phyloP scores from a whole-genome alignment of 1,140 invertebrate species.

The Pseudomyrmex flavicornis region DNA sequence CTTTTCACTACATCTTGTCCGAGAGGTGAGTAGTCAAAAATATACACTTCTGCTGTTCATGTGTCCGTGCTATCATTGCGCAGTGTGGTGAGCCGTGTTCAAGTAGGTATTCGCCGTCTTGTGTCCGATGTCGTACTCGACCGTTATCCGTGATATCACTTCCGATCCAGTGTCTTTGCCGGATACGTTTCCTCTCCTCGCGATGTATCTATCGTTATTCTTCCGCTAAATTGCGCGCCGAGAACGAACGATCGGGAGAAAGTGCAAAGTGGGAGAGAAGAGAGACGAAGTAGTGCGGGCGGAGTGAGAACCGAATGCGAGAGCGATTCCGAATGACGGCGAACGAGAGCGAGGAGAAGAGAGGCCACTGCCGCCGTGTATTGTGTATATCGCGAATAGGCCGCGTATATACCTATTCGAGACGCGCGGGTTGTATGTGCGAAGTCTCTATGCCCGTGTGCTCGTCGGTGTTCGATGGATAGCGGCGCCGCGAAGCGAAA shows the following conservation, averaged over 20 bases:
- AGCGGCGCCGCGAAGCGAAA: background rate
- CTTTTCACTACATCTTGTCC: constrained; percentile 44
- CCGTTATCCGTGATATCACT: background rate
- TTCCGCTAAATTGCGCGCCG: constrained; percentile 8
- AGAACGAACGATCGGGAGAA: constrained; percentile 11
- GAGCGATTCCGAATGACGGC: constrained; percentile 16
- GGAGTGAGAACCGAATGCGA: constrained; percentile 32
- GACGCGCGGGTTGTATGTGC: constrained; percentile 48
- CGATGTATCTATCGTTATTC: background rate
- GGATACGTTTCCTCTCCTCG: background rate
- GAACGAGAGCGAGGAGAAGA: constrained; percentile 43
- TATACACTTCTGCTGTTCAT: background rate
- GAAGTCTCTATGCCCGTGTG: constrained; percentile 46
- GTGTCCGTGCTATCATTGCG: background rate
- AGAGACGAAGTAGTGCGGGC: background rate
- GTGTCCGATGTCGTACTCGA: constrained; percentile 26
- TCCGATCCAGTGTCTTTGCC: constrained; percentile 14
- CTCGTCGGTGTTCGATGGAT: constrained; percentile 32
- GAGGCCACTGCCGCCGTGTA: constrained; percentile 52
- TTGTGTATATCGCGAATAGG: constrained; percentile 66
- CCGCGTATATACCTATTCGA: constrained; percentile 32
- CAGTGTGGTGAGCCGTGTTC: background rate
- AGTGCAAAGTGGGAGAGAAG: constrained; percentile 12
- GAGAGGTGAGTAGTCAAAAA: constrained; percentile 51
- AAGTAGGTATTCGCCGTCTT: background rate